A percentile compares a stretch with the other conserved stretches of the same genome.
These are phyloP conservation scores for Arctocebus calabarensis DNA, from an alignment of 2,797 vertebrate species.

Conservation along the genomic window DNA sequence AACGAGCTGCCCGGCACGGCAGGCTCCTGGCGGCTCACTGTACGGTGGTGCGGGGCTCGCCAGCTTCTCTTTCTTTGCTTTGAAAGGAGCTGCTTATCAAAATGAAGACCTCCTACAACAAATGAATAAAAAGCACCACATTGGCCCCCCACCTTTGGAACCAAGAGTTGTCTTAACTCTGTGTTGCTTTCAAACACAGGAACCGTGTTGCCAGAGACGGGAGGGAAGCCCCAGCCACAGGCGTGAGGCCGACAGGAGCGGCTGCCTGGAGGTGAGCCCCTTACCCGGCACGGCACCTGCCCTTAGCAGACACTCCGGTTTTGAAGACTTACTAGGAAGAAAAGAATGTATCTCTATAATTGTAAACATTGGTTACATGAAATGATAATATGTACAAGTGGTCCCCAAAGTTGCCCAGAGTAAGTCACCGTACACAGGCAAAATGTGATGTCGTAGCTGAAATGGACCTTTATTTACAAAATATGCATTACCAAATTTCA, in stretches of 20 bases:
- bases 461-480: no score
- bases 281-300: not conserved
- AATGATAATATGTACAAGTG: not conserved
- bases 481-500: no score
- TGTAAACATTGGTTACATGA: not conserved
- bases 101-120: not conserved
- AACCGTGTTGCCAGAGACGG: not conserved
- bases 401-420: no score
- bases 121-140: not conserved
- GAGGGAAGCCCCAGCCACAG: fast-evolving
- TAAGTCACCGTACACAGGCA: no score
- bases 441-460: no score
- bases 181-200: not conserved
- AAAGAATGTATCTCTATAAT: not conserved
- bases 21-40: not conserved
- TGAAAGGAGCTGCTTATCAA: not conserved
- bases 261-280: not conserved
- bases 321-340: not conserved
- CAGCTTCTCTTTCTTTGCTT: not conserved
- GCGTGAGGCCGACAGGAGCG: fast-evolving
- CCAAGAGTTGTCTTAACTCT: not conserved
- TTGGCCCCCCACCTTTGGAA: not conserved
- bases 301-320: not conserved
- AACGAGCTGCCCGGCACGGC: not conserved
- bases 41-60: not conserved